Evolutionary conservation across 2,888 invertebrate genomes (phyloP).

Genomic region (Rhabditoides inermis): DNA sequence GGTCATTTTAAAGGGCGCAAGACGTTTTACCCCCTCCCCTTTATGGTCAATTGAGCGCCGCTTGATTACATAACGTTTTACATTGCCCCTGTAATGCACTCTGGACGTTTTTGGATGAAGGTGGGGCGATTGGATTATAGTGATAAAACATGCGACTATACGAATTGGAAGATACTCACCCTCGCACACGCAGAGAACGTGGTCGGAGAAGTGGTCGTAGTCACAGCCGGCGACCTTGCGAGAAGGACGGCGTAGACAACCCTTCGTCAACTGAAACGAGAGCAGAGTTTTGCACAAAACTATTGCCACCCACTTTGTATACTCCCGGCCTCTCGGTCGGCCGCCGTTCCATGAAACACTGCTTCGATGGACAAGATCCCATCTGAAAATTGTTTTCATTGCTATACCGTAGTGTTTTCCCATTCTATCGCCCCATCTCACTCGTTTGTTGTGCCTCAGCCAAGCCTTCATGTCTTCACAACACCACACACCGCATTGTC

Average conservation of each 20-base stretch:
- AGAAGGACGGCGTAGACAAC: slow-evolving; percentile 43
- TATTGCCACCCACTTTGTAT: slow-evolving; percentile 3
- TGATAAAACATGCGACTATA: too few relatives aligned
- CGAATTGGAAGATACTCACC: slow-evolving; percentile 23
- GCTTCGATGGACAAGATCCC: slow-evolving; percentile 45
- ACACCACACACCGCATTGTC: too few relatives aligned
- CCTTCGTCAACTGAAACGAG: slow-evolving; percentile 11
- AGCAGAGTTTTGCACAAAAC: background rate
- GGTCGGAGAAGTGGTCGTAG: slow-evolving; percentile 44
- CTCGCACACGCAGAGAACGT: slow-evolving; percentile 45
- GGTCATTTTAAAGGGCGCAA: too few relatives aligned
- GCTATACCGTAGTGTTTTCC: background rate
- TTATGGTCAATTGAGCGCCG: too few relatives aligned
- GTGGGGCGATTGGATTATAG: background rate
- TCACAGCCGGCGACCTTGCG: slow-evolving; percentile 45
- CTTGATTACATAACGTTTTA: too few relatives aligned
- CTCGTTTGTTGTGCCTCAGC: background rate
- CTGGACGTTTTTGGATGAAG: too few relatives aligned
- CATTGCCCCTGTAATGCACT: too few relatives aligned
- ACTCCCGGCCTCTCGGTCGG: slow-evolving; percentile 44
- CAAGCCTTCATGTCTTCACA: background rate
- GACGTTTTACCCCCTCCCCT: too few relatives aligned
- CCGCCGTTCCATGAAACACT: slow-evolving; percentile 47
- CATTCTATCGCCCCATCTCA: background rate
- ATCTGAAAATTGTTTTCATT: slow-evolving; percentile 27